phyloP scores from a whole-genome alignment of 2,888 invertebrate species.

The Dasysyrphus albostriatus region DNA sequence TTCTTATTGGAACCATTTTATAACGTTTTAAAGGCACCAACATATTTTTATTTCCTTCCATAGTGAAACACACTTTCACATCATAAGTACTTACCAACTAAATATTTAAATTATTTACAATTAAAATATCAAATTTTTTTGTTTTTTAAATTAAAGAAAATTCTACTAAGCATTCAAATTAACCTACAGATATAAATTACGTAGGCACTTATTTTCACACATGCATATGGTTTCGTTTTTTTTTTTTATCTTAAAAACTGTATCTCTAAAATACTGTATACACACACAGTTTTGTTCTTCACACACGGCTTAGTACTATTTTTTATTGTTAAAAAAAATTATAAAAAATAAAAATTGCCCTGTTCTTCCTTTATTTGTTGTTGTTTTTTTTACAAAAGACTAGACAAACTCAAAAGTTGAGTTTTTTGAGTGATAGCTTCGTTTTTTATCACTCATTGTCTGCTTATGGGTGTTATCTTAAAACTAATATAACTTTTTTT shows the following conservation, averaged over 20 bases:
- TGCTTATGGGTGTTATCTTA: conserved; percentile 15
- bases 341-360: conserved; percentile 19
- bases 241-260: conserved; percentile 14
- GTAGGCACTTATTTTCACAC: conserved; percentile 36
- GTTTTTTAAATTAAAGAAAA: neutral
- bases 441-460: neutral
- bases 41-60: neutral
- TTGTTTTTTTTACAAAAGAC: conserved; percentile 23
- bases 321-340: neutral
- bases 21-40: conserved; percentile 16
- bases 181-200: neutral
- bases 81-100: conserved; percentile 39
- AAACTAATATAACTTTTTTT: conserved; percentile 27
- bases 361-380: conserved; percentile 21
- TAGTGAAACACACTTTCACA: neutral
- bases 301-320: conserved; percentile 12
- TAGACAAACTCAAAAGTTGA: conserved; percentile 26
- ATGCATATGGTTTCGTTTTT: conserved; percentile 22
- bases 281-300: conserved; percentile 48
- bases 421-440: conserved; percentile 7
- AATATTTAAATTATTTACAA: conserved; percentile 31
- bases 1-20: neutral
- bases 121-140: conserved; percentile 23
- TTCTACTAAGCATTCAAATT: conserved; percentile 19
- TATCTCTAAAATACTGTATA: conserved; percentile 70